Base-by-base conservation (phyloP, 1,140 invertebrate species). In the Metopolophium dirhodum region DNA sequence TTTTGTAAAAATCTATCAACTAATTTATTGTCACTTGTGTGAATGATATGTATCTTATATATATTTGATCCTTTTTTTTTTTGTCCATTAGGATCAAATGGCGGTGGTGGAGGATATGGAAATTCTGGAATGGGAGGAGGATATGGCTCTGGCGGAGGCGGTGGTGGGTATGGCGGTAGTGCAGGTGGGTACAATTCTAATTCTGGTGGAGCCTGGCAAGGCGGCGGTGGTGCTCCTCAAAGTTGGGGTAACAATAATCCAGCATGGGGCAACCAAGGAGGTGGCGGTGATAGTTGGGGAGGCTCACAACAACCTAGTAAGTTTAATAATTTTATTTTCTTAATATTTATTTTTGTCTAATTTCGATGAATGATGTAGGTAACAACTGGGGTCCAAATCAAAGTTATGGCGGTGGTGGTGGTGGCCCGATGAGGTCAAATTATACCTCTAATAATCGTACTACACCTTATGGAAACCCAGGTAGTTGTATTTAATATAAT, bases 61-160 rank as follows among this genome's bases (percentile, higher is more conserved):
- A 41, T 41, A 41, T 7, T n/a, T 68, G 3, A 41, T 41, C 41
- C 3, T 41, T 68, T 14, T 2, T 68, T 30, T 30, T 61, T 77
- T 77, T 77, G 4, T 77, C 18, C 30, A 26, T n/a, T n/a, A 92
- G 93, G 82, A 93, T 86, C 90, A 61, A 94, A 83, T 57, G 92
- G 85, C 26, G 47, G 93, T 6, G 49, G 93, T 41, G 61, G 93
- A 37, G 61, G 93, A 51, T 91, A 94, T 61, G 94, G 93, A 86
- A 93, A 93, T 93, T 94, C 94, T 47, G 94, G 94, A 83, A 90
- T 94, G 54, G 94, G 95, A 89, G 94, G 95, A n/a, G 94, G 94
- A 26, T 93, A 93, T 90, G 94, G 94, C 51, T 91, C 90, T 30
- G 94, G 94, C 61, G 85, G 83, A 61, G 93, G 94, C 6, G 85